A percentile compares a stretch with the other conserved stretches of the same genome.
These are phyloP conservation scores for Theretra japonica DNA, from an alignment of 2,888 invertebrate species.

Conservation along the genomic window DNA sequence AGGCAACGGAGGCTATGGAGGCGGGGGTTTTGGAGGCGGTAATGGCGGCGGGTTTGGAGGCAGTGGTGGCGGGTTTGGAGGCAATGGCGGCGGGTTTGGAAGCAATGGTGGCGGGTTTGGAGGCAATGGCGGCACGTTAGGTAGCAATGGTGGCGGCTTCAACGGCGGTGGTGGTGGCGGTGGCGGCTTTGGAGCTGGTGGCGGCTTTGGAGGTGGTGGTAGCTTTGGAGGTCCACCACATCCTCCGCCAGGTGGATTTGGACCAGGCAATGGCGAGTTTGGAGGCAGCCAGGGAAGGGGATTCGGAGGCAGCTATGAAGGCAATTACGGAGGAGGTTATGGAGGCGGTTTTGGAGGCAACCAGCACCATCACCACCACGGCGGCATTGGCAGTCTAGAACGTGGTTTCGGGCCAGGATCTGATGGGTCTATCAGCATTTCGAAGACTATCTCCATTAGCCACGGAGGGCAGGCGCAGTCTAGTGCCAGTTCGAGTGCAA, in stretches of 20 bases:
- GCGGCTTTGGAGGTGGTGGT: slow-evolving; percentile 32
- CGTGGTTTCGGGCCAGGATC: slow-evolving; percentile 34
- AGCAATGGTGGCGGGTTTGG: slow-evolving; percentile 36
- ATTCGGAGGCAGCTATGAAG: too few species aligned
- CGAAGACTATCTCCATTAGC: slow-evolving; percentile 59
- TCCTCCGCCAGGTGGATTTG: too few species aligned
- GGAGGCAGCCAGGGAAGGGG: too few species aligned
- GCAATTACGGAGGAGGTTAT: slow-evolving; percentile 36
- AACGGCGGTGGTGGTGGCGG: slow-evolving; percentile 36
- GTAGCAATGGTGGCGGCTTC: slow-evolving; percentile 36
- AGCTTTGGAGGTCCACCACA: too few species aligned
- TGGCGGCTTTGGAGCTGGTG: slow-evolving; percentile 35
- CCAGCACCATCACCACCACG: background rate
- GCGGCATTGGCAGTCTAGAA: slow-evolving; percentile 35
- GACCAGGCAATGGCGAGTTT: too few species aligned
- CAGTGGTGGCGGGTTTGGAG: slow-evolving; percentile 24
- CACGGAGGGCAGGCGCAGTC: slow-evolving; percentile 48
- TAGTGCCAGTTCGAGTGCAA: slow-evolving; percentile 43
- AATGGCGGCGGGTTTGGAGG: slow-evolving; percentile 33
- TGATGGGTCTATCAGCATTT: slow-evolving; percentile 50
- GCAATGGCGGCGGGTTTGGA: slow-evolving; percentile 32
- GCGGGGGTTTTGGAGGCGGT: slow-evolving; percentile 33
- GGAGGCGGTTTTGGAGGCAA: slow-evolving; percentile 36
- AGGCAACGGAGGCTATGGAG: slow-evolving; percentile 32
- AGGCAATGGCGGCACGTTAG: slow-evolving; percentile 29